Evolutionary conservation across 2,113 vertebrate species (phyloP), one percentile per base, ranked within the genome.

Genomic region (Hydropotes inermis): DNA sequence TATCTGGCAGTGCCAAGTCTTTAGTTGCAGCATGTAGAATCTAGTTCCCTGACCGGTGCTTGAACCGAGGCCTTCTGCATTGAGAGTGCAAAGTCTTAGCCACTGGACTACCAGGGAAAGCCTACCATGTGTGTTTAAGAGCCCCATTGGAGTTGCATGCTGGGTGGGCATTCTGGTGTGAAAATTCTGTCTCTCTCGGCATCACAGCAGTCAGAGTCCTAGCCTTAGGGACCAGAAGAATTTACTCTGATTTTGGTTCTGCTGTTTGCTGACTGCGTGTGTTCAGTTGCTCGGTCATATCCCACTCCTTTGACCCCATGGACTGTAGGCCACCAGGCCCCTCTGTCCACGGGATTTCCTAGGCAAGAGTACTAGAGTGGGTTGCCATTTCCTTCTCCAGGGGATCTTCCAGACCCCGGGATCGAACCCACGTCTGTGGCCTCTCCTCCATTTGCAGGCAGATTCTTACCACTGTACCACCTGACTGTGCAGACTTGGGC

Each of bases 381-480:
- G 67, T 39, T 70, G n/a, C n/a, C 67, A 39, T 70, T 39, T 70
- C 67, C n/a, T 39, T 39, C 19, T 39, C 1, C 67, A 70, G n/a
- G 5, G n/a, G 5, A 70, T 12, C n/a, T 70, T 70, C n/a, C n/a
- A 39, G 67, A 39, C n/a, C 67, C 67, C 39, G n/a, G 67, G 21
- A 1, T 23, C 0, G 10, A 74, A 74, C 67, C n/a, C n/a, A 39
- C 2, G 0, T 39, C n/a, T 74, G 67, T 39, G 39, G 67, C 19
- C 6, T 74, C n/a, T 74, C n/a, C n/a, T 74, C n/a, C 67, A 25
- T 0, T 39, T 19, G n/a, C 67, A 74, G n/a, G 19, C 67, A 74
- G 67, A 74, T 74, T 39, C n/a, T 39, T 23, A 74, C 67, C 36
- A 74, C n/a, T 74, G 36, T n/a, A 39, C 19, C 67, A 23, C 10